Evolutionary conservation across 2,888 invertebrate genomes (phyloP), one percentile per base, ranked within the genome.

Genomic region (Acrobasis repandana): DNA sequence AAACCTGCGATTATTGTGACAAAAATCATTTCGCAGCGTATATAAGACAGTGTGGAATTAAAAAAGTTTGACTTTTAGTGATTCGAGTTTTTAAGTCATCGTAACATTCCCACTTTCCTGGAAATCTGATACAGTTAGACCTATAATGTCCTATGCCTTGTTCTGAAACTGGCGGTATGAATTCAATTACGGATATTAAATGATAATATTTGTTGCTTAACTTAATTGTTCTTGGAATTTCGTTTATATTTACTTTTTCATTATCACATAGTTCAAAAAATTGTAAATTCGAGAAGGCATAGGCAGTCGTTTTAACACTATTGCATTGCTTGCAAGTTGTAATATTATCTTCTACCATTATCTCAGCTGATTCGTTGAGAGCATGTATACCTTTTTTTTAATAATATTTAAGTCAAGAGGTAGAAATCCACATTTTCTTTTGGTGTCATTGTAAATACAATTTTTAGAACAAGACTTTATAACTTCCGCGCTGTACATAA

Each of bases 31-130:
- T 36, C 9, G 1, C 11, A 2, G 11, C 10, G 49, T 49, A 49
- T 6, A 47, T 47, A 9, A 47, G 4, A 4, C n/a, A 16, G n/a
- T 47, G 47, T 47, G 16, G 18, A 49, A 18, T 49, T 49, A 10
- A 18, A 49, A 49, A 49, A 36, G 36, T 36, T 36, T 36, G 36
- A 8, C 36, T 36, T 36, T 36, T 36, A 5, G 56, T 60, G 47
- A 54, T 54, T 60, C 47, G 46, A 48, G 34, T 60, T 60, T 52
- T 52, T 34, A 60, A 52, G 47, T 60, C 60, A 52, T 60, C 54
- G 46, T 54, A 60, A n/a, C 60, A 60, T 48, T 60, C 34, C 60
- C 49, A 60, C 33, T 60, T 54, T 47, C 56, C 54, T 47, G 54
- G 54, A 52, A 52, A 43, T 52, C 60, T 47, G 43, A 46, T 43